Base-by-base conservation (phyloP, 2,888 invertebrate species). In the Zootermopsis nevadensis region DNA sequence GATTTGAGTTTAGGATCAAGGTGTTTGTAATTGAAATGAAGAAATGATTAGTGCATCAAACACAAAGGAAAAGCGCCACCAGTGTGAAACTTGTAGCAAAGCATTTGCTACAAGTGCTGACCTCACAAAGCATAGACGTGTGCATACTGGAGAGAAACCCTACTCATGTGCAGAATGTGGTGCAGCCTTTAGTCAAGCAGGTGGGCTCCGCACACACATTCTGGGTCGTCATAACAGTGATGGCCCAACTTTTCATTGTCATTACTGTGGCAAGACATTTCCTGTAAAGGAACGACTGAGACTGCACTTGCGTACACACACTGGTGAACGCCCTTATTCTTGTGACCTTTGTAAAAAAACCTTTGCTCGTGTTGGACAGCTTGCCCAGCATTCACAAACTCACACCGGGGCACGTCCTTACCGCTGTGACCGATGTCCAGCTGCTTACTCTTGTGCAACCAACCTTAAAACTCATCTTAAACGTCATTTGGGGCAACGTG, bases 231-330 rank as follows among this genome's bases (percentile, higher is more conserved):
- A 94, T 87, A 89, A 91, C 0, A 88, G 67, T 27, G 69, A 48
- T 24, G 33, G 31, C 24, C 66, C 77, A 42, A 38, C 53, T 53
- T 95, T 92, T 88, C 91, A 93, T 79, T 97, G 97, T 88, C 90
- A 93, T 86, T 92, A 94, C 86, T 97, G 97, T 88, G 92, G 93
- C 80, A 95, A 95, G 88, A 92, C 93, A 53, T 97, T 96, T 88
- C 93, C 94, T 0, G 90, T 95, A 24, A 94, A 96, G 89, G 95
- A 95, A 87, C 92, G 95, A 55, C 89, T 96, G 82, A 92, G 93
- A 85, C 89, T 94, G 81, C 97, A 97, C 89, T 91, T 95, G 87
- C 91, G 94, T 15, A 92, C 93, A 27, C 97, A 97, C 88, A 93
- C 94, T 0, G 94, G 94, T 2, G 93, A 93, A 86, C 93, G 93